Percentiles rank a stretch among this genome's conserved stretches.
Evolutionary conservation across 2,888 invertebrate genomes (phyloP).

Genomic region (Pteria penguin): DNA sequence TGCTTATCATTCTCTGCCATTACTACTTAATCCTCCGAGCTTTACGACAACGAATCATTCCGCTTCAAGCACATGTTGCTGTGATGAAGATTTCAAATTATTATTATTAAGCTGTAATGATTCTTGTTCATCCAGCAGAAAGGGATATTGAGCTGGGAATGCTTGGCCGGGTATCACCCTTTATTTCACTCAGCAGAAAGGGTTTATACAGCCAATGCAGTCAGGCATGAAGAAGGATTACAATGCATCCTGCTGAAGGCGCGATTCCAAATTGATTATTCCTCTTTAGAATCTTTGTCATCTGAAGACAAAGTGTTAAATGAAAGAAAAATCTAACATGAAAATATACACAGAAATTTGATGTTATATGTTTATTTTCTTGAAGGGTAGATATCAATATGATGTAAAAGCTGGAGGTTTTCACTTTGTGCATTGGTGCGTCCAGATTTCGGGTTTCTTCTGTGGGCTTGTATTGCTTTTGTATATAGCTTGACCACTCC

Average conservation of each 20-base stretch:
- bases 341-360: not conserved
- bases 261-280: not conserved
- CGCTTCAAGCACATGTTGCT: not conserved
- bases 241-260: not conserved
- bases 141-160: not conserved
- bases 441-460: too few species aligned
- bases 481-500: too few species aligned
- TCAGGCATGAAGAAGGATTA: not conserved
- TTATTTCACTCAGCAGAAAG: not conserved
- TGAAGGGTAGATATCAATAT: too few species aligned
- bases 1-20: not conserved
- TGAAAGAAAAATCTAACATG: not conserved
- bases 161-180: not conserved
- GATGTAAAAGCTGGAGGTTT: too few species aligned
- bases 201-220: not conserved
- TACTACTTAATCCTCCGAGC: not conserved
- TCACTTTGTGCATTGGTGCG: too few species aligned
- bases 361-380: too few species aligned
- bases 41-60: not conserved
- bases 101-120: not conserved
- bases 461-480: too few species aligned
- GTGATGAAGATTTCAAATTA: not conserved
- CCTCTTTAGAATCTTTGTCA: not conserved
- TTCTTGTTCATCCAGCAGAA: not conserved
- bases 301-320: not conserved